Evolutionary conservation across 2,113 vertebrate genomes (phyloP), one percentile per base, ranked within the genome.

Genomic region (Apodemus speciosus): DNA sequence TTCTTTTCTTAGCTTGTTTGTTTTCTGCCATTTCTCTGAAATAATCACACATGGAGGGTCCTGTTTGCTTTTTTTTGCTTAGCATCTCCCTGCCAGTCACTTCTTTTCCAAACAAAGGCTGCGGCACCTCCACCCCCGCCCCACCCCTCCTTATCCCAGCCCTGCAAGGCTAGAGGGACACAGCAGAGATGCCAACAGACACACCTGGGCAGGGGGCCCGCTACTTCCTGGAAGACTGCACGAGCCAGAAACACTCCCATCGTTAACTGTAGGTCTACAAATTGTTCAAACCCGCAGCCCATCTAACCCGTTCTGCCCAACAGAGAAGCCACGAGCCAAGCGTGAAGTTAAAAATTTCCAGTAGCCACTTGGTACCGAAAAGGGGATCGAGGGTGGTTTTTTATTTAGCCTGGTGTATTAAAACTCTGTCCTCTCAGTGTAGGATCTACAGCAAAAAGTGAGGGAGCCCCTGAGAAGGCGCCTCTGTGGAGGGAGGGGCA

Each of bases 11-110:
- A 3, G 1, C 68, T 46, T 88, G 89, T 85, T 83, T 88, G 90
- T 88, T 93, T 94, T 91, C 20, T 27, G 23, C 72, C 16, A 2
- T 38, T 49, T 92, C 56, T 64, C 75, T 79, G 72, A 62, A 79
- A 43, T 43, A 72, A 86, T 69, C 79, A 13, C 80, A 62, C 1
- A 16, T 53, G 40, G 51, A 91, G 92, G 85, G 49, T 30, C 14
- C 62, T 60, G 68, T 86, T 86, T 91, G 85, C 68, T 94, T 88
- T 85, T 85, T 80, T 69, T 83, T 60, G 80, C 88, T 40, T 71
- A 16, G 35, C 32, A 32, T 84, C 69, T 92, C 35, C 60, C 93
- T 56, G 68, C 46, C 94, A 75, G 9, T 94, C 77, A 53, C 20
- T 53, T 92, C 58, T 66, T 81, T 38, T 64, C 46, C 81, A 43